Evolutionary conservation across 2,113 vertebrate genomes (phyloP).

Genomic region (Leucopsar rothschildi): DNA sequence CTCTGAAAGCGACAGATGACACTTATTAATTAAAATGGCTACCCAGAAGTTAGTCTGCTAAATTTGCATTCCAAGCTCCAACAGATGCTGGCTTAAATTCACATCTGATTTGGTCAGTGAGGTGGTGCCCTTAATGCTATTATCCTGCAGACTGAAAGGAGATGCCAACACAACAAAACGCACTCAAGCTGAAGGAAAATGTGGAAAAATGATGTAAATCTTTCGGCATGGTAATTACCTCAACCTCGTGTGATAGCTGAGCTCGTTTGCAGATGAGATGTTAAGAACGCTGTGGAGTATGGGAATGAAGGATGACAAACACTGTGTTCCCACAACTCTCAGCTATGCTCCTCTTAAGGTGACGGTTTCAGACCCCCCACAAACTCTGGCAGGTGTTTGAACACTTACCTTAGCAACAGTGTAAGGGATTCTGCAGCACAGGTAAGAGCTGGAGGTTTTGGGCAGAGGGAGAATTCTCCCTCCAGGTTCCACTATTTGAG

Average conservation of each 20-base stretch:
- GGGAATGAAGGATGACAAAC: not conserved
- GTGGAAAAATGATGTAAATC: not conserved
- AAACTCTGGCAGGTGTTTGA: not conserved
- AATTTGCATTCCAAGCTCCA: not conserved
- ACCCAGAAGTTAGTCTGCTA: not conserved
- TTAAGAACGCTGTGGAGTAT: not conserved
- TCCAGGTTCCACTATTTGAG: not conserved
- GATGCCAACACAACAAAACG: not conserved
- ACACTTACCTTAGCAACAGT: not conserved
- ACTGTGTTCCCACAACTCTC: not conserved
- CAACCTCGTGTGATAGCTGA: accelerated
- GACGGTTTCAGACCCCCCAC: not conserved
- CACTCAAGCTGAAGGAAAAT: not conserved
- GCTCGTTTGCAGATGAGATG: not conserved
- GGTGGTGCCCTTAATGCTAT: not conserved
- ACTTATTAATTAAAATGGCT: not conserved
- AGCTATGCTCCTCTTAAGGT: accelerated
- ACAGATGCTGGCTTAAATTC: not conserved
- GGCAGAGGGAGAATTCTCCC: not conserved
- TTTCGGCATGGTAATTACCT: not conserved
- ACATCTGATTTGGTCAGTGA: not conserved
- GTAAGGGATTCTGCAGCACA: not conserved
- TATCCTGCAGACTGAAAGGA: not conserved
- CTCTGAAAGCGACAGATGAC: not conserved
- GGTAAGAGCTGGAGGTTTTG: not conserved